These are phyloP conservation scores for Camponotus vicinus DNA, from an alignment of 1,140 invertebrate species.

Conservation along the genomic window DNA sequence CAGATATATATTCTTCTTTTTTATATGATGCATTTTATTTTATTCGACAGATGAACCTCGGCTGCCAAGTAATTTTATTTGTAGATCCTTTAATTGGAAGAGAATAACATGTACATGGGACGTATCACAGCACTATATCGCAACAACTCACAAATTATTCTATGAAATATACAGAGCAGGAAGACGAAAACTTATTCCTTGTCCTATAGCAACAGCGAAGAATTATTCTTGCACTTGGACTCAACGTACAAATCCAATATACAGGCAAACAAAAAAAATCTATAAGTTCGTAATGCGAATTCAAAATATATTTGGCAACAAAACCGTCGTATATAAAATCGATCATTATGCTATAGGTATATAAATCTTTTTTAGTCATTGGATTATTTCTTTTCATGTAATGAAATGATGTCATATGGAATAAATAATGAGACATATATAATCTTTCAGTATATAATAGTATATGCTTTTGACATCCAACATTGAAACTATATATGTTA, in stretches of 20 bases:
- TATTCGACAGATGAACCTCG: conserved; percentile 83
- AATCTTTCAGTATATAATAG: background rate
- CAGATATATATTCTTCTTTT: background rate
- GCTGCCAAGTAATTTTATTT: conserved; percentile 88
- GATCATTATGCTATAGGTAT: conserved; percentile 88
- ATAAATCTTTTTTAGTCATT: conserved; percentile 31
- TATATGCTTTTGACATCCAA: background rate
- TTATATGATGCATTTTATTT: background rate
- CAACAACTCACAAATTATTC: conserved; percentile 87
- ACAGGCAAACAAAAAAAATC: conserved; percentile 87
- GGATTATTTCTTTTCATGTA: background rate
- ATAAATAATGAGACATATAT: background rate
- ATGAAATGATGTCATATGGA: background rate
- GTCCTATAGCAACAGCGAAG: conserved; percentile 72
- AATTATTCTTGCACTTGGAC: conserved; percentile 86
- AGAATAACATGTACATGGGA: conserved; percentile 89
- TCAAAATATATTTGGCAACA: conserved; percentile 88
- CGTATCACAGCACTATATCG: conserved; percentile 85
- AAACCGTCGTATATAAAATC: too few relatives aligned
- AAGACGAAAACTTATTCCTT: conserved; percentile 78
- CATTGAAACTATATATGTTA: background rate
- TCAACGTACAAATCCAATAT: conserved; percentile 87
- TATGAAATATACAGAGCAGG: conserved; percentile 84
- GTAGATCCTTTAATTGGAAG: conserved; percentile 89
- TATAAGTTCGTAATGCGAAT: conserved; percentile 87